Evolutionary conservation across 2,113 vertebrate species (phyloP), one percentile per base, ranked within the genome.

Genomic region (Pionites leucogaster): DNA sequence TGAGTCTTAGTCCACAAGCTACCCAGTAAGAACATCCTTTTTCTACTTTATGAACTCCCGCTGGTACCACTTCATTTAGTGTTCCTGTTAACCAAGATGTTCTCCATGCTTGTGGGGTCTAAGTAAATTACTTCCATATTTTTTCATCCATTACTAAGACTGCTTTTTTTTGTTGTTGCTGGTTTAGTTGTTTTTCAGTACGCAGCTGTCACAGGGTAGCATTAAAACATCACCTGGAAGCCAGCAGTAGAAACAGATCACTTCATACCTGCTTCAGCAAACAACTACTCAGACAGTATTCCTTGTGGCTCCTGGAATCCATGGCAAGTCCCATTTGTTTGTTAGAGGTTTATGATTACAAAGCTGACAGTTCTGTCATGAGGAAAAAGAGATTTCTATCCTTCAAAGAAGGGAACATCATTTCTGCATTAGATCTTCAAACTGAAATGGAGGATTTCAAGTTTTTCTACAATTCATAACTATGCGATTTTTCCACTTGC

Each of bases 51-150:
- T 92, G 69, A 97, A 91, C 71, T 88, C 91, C 92, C 91, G 91
- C 53, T 63, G 93, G 72, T 88, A 70, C 81, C 88, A 89, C 77
- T 89, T 83, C 78, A 90, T 87, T 82, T 91, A 74, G 41, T 74
- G 70, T 77, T 96, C 90, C 74, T 92, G 55, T 91, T 97, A 97
- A 86, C 79, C 79, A 95, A 93, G 92, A 89, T 37, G 39, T 29
- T 92, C 69, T 88, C 87, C 67, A 68, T 83, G 93, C 72, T 92
- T 96, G 95, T 77, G 89, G 96, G 96, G 95, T 97, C 96, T 95
- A 78, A 88, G 82, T 67, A 59, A 93, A 84, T 82, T 77, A 71
- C 82, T 94, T 96, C 93, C n/a, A 46, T 79, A 47, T 76, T 91
- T 83, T 80, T 92, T 90, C 44, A 53, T 47, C 71, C 41, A 72